These are phyloP conservation scores for Drosophila tani DNA, from an alignment of 1,140 invertebrate genomes.

Conservation along the genomic window DNA sequence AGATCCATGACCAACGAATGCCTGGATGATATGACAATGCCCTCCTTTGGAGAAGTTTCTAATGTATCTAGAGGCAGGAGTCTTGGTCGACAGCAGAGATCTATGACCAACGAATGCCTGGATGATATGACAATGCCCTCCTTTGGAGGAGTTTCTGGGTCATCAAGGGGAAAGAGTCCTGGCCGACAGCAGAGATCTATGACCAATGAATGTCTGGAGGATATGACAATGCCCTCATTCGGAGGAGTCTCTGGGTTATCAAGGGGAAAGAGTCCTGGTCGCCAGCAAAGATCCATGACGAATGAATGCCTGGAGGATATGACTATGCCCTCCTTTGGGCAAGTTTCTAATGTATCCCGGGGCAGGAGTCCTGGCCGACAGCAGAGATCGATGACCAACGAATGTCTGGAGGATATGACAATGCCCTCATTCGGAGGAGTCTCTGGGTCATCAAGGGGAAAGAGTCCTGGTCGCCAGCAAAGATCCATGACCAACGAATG, in stretches of 20 bases:
- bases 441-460: too few species aligned
- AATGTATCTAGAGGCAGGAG: background rate
- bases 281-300: too few species aligned
- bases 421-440: too few species aligned
- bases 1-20: background rate
- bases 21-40: conserved; percentile 14
- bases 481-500: conserved; percentile 8
- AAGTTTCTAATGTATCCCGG: too few species aligned
- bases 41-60: background rate
- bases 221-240: conserved; percentile 16
- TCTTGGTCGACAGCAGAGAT: background rate
- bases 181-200: background rate
- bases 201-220: conserved; percentile 11
- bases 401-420: too few species aligned
- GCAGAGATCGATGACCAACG: too few species aligned
- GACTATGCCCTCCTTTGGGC: too few species aligned
- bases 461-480: too few species aligned
- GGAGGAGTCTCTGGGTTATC: background rate
- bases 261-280: too few species aligned
- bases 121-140: conserved; percentile 36
- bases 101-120: conserved; percentile 17
- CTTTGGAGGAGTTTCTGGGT: background rate
- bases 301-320: too few species aligned
- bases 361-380: too few species aligned
- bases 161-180: background rate